phyloP scores from a whole-genome alignment of 92 coral and sea anemone genomes.

The Anthopleura xanthogrammica region DNA sequence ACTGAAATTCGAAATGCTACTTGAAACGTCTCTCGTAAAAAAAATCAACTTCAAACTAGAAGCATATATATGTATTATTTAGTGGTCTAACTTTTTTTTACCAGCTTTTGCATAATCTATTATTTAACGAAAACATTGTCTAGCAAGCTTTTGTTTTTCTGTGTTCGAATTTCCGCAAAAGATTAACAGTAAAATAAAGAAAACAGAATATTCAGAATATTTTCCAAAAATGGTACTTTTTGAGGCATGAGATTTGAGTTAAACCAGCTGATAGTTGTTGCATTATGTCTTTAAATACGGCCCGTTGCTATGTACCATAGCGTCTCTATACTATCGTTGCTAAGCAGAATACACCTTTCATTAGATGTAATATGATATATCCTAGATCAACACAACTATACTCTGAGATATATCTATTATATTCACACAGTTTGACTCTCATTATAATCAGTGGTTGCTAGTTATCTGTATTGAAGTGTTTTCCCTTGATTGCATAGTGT shows the following conservation, averaged over 20 bases:
- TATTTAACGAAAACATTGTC: background rate
- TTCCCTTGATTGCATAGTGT: background rate
- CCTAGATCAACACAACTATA: background rate
- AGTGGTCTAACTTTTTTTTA: background rate
- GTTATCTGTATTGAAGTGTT: background rate
- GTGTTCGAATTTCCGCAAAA: slow-evolving; percentile 4
- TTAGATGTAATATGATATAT: background rate
- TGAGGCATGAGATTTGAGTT: background rate
- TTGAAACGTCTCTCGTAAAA: background rate
- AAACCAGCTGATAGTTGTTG: background rate
- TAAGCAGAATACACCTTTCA: background rate
- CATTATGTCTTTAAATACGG: background rate
- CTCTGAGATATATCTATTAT: background rate
- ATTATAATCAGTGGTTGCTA: background rate
- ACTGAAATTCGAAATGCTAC: background rate
- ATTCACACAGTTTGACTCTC: background rate
- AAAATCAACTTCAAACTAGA: background rate
- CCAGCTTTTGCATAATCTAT: background rate
- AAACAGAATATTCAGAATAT: background rate
- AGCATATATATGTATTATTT: background rate
- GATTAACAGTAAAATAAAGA: background rate
- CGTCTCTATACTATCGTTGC: slow-evolving; percentile 1
- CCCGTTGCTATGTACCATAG: background rate
- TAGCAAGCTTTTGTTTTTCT: background rate
- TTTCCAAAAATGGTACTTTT: background rate